A percentile compares a stretch with the other conserved stretches of the same genome.
phyloP scores from a whole-genome alignment of 2,888 invertebrate species.

The Heliothis peltigera region DNA sequence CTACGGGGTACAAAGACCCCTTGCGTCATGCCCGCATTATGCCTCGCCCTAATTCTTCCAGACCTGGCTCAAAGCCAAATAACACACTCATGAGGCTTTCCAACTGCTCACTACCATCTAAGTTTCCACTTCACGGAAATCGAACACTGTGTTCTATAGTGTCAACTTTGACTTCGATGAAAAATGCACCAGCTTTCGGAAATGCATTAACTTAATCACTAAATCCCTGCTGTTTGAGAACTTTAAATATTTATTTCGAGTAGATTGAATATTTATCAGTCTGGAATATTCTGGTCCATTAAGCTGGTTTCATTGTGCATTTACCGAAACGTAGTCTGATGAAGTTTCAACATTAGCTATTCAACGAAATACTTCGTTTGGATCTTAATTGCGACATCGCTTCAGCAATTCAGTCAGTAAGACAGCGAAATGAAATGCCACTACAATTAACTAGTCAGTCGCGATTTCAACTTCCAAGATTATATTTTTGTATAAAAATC shows the following conservation, averaged over 20 bases:
- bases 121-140: constrained; percentile 16
- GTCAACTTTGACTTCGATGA: constrained; percentile 9
- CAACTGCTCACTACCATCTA: constrained; percentile 35
- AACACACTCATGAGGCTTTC: constrained; percentile 45
- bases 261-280: constrained; percentile 31
- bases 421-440: constrained; percentile 19
- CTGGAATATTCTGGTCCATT: constrained; percentile 5
- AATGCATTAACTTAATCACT: constrained; percentile 18
- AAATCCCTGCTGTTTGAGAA: neutral
- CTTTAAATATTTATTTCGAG: neutral
- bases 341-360: constrained; percentile 10
- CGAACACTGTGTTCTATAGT: constrained; percentile 25
- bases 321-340: neutral
- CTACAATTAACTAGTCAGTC: constrained; percentile 3
- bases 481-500: neutral
- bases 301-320: constrained; percentile 4
- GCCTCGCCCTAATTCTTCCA: constrained; percentile 65
- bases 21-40: constrained; percentile 71
- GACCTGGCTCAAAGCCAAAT: constrained; percentile 67
- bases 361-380: neutral
- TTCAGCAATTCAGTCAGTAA: neutral
- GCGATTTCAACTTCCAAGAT: neutral
- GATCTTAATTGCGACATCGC: neutral
- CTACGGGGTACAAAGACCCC: constrained; percentile 42
- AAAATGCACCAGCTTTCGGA: constrained; percentile 25